These are phyloP conservation scores for Caenorhabditis becei DNA, from an alignment of 2,888 invertebrate species.

Conservation along the genomic window DNA sequence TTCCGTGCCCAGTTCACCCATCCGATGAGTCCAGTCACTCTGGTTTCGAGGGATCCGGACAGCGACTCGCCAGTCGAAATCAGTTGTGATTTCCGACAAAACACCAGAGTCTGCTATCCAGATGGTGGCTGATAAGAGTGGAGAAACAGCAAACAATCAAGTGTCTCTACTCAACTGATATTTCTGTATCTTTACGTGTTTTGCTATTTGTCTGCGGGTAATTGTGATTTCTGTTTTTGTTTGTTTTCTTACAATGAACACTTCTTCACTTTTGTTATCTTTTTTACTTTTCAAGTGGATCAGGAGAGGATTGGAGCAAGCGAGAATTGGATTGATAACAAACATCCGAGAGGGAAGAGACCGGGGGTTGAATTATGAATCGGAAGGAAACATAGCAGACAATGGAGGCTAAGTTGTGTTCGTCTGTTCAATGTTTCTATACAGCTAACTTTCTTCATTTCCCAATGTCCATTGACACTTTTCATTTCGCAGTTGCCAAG, in stretches of 20 bases:
- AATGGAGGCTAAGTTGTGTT: too few relatives aligned
- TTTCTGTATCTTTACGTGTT: conserved; percentile 43
- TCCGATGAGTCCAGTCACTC: conserved; percentile 48
- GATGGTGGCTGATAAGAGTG: conserved; percentile 31
- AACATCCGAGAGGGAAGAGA: not conserved
- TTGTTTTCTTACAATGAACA: conserved; percentile 26
- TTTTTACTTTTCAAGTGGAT: not conserved
- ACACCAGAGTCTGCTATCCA: conserved; percentile 30
- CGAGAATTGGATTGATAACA: not conserved
- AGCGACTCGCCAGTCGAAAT: conserved; percentile 19
- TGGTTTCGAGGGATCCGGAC: conserved; percentile 14
- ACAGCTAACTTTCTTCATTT: too few relatives aligned
- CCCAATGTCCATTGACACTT: conserved; percentile 4
- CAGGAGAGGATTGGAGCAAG: not conserved
- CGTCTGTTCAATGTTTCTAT: too few relatives aligned
- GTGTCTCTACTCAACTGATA: not conserved
- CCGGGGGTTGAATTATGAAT: too few relatives aligned
- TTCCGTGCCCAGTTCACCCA: conserved; percentile 58
- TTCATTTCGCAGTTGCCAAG: not conserved
- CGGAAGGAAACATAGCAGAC: too few relatives aligned
- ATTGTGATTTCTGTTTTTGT: conserved; percentile 26
- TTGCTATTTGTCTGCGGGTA: conserved; percentile 4
- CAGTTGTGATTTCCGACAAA: conserved; percentile 51
- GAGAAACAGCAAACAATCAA: not conserved
- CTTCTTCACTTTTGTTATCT: not conserved